Conservation (phyloP, 2,113 vertebrate species). For the Ictalurus punctatus region DNA sequence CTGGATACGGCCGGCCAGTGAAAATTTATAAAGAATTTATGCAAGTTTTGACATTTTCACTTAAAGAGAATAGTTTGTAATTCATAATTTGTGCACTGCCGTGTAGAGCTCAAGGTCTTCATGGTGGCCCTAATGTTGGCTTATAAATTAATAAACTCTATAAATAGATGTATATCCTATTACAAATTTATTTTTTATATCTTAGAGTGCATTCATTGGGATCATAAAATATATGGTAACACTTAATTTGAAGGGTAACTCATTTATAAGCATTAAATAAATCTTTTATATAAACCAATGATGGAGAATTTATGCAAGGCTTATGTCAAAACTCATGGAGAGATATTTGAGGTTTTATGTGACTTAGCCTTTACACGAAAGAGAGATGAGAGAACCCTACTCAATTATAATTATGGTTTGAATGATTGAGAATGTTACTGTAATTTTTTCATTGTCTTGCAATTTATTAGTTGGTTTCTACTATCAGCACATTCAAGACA, state of each 20-base stretch:
- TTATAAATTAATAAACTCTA: neutral
- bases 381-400: neutral
- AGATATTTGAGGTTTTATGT: neutral
- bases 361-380: neutral
- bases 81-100: conserved; percentile 10
- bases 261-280: too few relatives aligned
- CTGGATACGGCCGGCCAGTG: neutral
- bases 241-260: too few relatives aligned
- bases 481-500: neutral
- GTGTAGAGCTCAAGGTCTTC: neutral
- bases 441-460: neutral
- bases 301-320: neutral
- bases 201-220: neutral
- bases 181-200: neutral
- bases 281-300: neutral
- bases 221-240: neutral
- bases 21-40: conserved; percentile 1
- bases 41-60: conserved; percentile 16
- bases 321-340: neutral
- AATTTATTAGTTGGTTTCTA: neutral
- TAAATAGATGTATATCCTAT: neutral
- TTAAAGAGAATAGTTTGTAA: neutral
- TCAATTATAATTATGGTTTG: neutral
- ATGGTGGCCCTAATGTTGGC: neutral
- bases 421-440: neutral